Evolutionary conservation across 2,888 invertebrate species (phyloP).

Genomic region (Eupithecia subumbrata): DNA sequence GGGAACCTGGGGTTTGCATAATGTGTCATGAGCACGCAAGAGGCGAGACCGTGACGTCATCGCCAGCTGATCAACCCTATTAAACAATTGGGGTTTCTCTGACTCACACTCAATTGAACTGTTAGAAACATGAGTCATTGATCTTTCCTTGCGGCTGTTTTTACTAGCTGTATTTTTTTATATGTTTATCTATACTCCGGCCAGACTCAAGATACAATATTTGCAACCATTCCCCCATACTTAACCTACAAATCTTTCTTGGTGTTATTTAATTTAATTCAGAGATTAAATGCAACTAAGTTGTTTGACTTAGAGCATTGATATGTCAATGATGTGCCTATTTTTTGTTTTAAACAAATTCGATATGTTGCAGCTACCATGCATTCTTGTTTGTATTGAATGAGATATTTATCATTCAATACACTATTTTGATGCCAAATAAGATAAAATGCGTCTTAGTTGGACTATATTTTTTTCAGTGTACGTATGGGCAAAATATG

Average conservation of each 20-base stretch:
- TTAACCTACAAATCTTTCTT: background rate
- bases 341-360: no score
- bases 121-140: conserved; percentile 20
- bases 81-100: conserved; percentile 19
- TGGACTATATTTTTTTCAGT: no score
- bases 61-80: conserved; percentile 21
- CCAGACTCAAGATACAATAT: background rate
- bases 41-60: conserved; percentile 34
- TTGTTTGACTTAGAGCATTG: no score
- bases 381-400: no score
- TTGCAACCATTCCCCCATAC: background rate
- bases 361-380: no score
- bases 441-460: no score
- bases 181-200: background rate
- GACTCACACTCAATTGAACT: conserved; percentile 22
- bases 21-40: conserved; percentile 26
- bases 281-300: no score
- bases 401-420: no score
- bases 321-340: no score
- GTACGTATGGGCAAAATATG: no score
- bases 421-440: no score
- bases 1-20: conserved; percentile 22
- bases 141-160: background rate
- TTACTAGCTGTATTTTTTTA: background rate
- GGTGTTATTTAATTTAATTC: no score